A percentile compares a stretch with the other conserved stretches of the same genome.
Conservation (phyloP, 2,888 invertebrate species). For the Meliscaeva auricollis region DNA sequence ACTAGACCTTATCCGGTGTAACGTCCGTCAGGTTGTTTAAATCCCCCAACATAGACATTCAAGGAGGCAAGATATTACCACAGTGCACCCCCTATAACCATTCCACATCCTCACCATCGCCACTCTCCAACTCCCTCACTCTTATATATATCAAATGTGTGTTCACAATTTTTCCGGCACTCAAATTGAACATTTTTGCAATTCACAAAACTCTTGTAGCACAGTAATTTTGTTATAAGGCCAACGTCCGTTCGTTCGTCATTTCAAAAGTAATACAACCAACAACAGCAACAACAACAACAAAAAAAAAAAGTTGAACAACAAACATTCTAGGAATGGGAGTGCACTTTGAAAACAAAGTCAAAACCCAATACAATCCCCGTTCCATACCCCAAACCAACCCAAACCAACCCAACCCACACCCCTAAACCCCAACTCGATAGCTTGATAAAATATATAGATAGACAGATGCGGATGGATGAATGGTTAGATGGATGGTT, state of each 20-base stretch:
- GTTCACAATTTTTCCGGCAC: constrained; percentile 31
- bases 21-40: constrained; percentile 34
- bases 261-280: constrained; percentile 18
- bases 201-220: constrained; percentile 53
- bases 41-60: constrained; percentile 17
- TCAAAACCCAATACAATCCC: constrained; percentile 4
- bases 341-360: constrained; percentile 31
- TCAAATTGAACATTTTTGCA: constrained; percentile 55
- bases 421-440: neutral
- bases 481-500: constrained; percentile 19
- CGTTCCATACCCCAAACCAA: too few species aligned
- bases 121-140: neutral
- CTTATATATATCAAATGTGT: constrained; percentile 7
- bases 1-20: constrained; percentile 42
- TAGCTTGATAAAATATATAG: constrained; percentile 2
- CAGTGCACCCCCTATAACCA: neutral
- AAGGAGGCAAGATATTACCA: constrained; percentile 24
- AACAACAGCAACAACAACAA: neutral
- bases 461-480: constrained; percentile 12
- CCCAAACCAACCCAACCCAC: too few species aligned
- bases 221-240: constrained; percentile 56
- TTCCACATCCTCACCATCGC: neutral
- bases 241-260: constrained; percentile 18
- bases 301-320: neutral
- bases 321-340: constrained; percentile 34